Evolutionary conservation across 2,113 vertebrate genomes (phyloP), one percentile per base, ranked within the genome.

Genomic region (Alectura lathami): DNA sequence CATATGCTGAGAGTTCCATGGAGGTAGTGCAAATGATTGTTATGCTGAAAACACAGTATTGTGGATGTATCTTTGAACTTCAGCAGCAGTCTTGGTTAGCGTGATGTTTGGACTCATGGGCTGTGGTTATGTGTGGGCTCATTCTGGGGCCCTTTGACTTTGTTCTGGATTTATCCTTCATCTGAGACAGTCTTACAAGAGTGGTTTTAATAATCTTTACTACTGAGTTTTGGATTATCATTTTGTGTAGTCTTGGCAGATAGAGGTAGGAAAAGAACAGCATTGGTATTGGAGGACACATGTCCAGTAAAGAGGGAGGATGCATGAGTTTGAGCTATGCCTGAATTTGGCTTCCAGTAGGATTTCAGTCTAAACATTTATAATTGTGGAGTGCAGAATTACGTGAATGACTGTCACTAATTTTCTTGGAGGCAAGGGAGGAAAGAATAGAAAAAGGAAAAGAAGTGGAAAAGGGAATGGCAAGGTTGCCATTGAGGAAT

Each of bases 211-310:
- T 60, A 45, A 50, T 54, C 13, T 38, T 47, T 67, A 8, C 4
- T 38, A 11, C 45, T 45, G 27, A 9, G 36, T 73, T 84, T 79
- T 29, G 15, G 3, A 29, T 76, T 73, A 73, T 75, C 15, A 3
- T 17, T 66, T 36, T 68, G 17, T n/a, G 11, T 36, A 15, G 43
- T 50, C 43, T 82, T 83, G 57, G 50, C 30, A 79, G 27, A 53
- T 50, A 36, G 1, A 60, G 51, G 21, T 22, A 68, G 54, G 47
- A 48, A 66, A 40, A 62, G 30, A 17, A 34, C 47, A 36, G 16
- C 3, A 1, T 54, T 17, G 63, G 13, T 59, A 3, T 60, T 53
- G 14, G 38, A 36, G 0, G 1, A 7, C 89, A 1, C 1, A 0
- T 70, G 43, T 62, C 15, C 30, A 36, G 21, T 40, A 27, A 86